These are phyloP conservation scores for Rhegmatorhina hoffmannsi DNA, from an alignment of 2,113 vertebrate species.

Conservation along the genomic window DNA sequence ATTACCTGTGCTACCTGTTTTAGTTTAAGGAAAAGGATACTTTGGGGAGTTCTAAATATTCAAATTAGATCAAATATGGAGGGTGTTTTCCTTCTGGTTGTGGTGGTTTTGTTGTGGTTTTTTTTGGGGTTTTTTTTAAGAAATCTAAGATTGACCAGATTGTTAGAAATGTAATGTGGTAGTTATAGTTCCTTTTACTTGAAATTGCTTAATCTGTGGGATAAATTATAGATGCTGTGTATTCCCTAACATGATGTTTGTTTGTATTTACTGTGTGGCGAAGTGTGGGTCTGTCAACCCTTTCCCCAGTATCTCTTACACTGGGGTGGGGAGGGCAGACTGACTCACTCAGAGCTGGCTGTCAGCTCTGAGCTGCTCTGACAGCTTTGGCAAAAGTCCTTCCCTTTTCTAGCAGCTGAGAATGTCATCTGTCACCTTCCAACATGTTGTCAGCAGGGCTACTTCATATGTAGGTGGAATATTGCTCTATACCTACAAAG, in stretches of 20 bases:
- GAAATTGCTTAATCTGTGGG: background rate
- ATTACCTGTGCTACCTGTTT: background rate
- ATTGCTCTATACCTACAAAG: background rate
- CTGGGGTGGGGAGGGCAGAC: background rate
- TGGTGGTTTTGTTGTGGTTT: background rate
- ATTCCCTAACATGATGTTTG: background rate
- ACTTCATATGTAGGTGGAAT: background rate
- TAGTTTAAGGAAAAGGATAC: background rate
- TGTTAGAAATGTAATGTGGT: background rate
- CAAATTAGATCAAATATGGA: background rate
- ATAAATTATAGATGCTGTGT: background rate
- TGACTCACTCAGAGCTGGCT: background rate
- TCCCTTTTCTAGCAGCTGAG: background rate
- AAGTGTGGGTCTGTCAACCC: background rate
- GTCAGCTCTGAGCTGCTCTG: background rate
- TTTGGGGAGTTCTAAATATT: background rate
- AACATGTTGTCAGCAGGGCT: background rate
- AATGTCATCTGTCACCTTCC: conserved; percentile 18
- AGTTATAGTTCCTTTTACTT: background rate
- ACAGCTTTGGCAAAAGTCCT: conserved; percentile 17
- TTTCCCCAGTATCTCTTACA: background rate
- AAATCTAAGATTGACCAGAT: background rate
- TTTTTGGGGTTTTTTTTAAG: background rate
- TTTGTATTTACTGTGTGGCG: background rate
- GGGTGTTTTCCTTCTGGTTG: background rate